phyloP scores from a whole-genome alignment of 2,113 vertebrate species.

The Ceuthmochares aereus region DNA sequence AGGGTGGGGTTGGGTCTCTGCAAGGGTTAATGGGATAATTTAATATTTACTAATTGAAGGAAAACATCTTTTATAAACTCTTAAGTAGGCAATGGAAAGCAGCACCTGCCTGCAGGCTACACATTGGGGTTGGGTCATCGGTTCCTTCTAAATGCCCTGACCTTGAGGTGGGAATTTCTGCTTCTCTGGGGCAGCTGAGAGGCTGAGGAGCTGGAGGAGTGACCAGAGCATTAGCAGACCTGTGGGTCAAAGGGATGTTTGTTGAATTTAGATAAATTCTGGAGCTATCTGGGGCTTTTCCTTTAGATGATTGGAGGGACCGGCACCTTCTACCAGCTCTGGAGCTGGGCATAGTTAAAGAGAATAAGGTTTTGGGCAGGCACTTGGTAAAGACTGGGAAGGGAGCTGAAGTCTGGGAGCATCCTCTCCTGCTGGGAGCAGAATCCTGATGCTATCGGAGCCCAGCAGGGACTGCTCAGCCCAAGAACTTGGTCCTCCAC shows the following conservation, averaged over 20 bases:
- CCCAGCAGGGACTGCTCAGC: too few relatives aligned
- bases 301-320: background rate
- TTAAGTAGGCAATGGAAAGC: accelerated
- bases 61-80: background rate
- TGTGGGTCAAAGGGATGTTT: background rate
- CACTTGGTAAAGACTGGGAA: too few relatives aligned
- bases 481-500: accelerated
- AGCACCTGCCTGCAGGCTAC: accelerated
- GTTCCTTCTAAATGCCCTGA: accelerated
- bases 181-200: background rate
- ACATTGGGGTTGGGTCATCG: accelerated
- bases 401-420: too few relatives aligned
- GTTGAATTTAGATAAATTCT: background rate
- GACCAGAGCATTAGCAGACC: accelerated
- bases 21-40: background rate
- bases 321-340: background rate
- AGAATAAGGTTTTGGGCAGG: accelerated
- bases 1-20: background rate
- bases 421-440: too few relatives aligned
- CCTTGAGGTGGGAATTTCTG: background rate
- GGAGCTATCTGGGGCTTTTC: background rate
- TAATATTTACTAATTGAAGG: background rate
- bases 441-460: too few relatives aligned
- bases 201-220: background rate
- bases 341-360: background rate